Base-by-base conservation (phyloP, 1,140 invertebrate genomes). In the Aphaenogaster rudis region DNA sequence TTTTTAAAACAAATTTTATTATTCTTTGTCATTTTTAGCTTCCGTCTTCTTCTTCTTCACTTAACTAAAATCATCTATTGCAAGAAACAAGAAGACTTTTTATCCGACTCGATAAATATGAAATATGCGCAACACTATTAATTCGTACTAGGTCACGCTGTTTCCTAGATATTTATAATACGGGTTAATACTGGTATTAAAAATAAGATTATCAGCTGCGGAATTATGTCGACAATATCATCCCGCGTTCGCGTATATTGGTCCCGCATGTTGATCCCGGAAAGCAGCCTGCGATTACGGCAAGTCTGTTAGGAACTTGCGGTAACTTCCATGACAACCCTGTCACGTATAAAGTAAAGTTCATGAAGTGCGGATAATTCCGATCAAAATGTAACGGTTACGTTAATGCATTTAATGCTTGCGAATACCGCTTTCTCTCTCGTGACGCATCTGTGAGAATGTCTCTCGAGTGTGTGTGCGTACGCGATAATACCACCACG, bases 321-420 rank as follows among this genome's bases (percentile, higher is more conserved):
- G 42, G 7, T 2, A 74, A 84, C 69, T 84, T 76, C 45, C 54
- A 84, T 84, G 80, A 84, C 54, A 84, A 48, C 8, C n/a, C 28
- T 61, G 69, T 84, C 69, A 74, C 28, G 21, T 48, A 21, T 74
- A 84, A 84, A 76, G 80, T 39, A 84, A 74, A 71, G 59, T 84
- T 72, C 42, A 36, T 71, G 54, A 74, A 84, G 67, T 61, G 54
- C 28, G 45, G 45, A 84, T 76, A 74, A 74, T 76, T 45, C 69
- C 21, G 52, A 61, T 82, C 67, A 82, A 76, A 82, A 82, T 48
- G 80, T 82, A 82, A 82, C 36, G 13, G 67, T 74, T 74, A 61
- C 54, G 13, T 76, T 63, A 76, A 76, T 84, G 54, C 54, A 45
- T 57, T 71, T 71, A 57, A 71, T 71, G 9, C 57, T 50, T 48